phyloP scores from a whole-genome alignment of 2,113 vertebrate genomes.

The Syrrhaptes paradoxus region DNA sequence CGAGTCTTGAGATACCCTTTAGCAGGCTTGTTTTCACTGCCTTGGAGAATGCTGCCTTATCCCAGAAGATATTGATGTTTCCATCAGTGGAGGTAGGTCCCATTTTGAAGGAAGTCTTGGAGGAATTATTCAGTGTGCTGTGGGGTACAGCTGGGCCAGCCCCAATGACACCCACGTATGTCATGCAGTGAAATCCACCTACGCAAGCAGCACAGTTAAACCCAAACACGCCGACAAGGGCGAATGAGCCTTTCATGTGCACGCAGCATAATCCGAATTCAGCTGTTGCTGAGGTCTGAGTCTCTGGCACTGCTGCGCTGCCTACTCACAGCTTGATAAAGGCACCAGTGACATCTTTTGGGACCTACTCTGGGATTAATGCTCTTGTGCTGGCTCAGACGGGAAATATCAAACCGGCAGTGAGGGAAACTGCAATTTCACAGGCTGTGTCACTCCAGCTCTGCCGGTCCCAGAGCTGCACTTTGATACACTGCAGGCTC shows the following conservation, averaged over 20 bases:
- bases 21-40: neutral
- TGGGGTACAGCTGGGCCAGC: neutral
- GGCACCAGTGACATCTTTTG: neutral
- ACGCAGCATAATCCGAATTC: fast-evolving
- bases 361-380: neutral
- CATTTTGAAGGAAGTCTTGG: neutral
- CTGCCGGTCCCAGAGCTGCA: neutral
- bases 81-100: neutral
- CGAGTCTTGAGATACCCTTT: neutral
- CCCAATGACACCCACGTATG: neutral
- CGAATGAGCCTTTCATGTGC: neutral
- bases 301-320: neutral
- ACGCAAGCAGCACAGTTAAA: neutral
- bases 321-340: neutral
- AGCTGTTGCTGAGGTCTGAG: neutral
- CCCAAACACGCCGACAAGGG: neutral
- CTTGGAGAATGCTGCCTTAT: neutral
- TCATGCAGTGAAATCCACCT: neutral
- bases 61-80: neutral
- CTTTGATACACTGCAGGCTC: neutral
- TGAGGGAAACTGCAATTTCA: neutral
- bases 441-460: neutral
- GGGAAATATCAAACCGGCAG: neutral
- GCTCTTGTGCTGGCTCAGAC: neutral
- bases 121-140: neutral